Base-by-base conservation (phyloP, 2,888 invertebrate genomes). In the Ommatoiulus sabulosus region DNA sequence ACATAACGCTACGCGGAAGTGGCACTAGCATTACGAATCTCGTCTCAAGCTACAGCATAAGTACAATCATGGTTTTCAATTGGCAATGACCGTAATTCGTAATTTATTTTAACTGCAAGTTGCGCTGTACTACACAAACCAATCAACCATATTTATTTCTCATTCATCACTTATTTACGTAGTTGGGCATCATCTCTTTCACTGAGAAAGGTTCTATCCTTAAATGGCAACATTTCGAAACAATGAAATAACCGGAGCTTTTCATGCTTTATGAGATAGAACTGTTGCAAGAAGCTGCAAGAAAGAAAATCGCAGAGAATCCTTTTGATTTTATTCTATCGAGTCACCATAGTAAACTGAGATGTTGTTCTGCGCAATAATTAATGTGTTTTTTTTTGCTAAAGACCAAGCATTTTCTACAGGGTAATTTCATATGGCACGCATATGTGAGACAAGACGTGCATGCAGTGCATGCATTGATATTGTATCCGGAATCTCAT, bases 151-250 rank as follows among this genome's bases (percentile, higher is more conserved):
- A 72, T 72, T 72, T 72, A 72, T 72, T 24, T 72, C 10, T 72
- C 72, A 72, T 72, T n/a, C 72, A 72, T 72, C 72, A 72, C 24
- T n/a, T 72, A 72, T 72, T 72, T 72, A 72, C 12, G 15, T 17
- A 57, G n/a, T 24, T 24, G 24, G 10, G 72, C 10, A 24, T n/a
- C n/a, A 6, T n/a, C 57, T 4, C 24, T 24, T 24, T 72, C 24
- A 63, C 63, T 20, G 6, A 12, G 57, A 8, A 72, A 72, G 10
- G 24, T 24, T 20, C 10, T 35, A 35, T 35, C 35, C 35, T 35
- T 35, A 35, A 72, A 72, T 10, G 72, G 72, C 8, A 10, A 24
- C 48, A 48, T 48, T 48, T 48, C 12, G 8, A 48, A 48, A 7
- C 3, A 72, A 7, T 72, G 72, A 72, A 24, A 72, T n/a, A n/a